Percentiles rank a stretch among this genome's conserved stretches.
phyloP scores from a whole-genome alignment of 1,140 invertebrate genomes.

The Orchesella cincta region DNA sequence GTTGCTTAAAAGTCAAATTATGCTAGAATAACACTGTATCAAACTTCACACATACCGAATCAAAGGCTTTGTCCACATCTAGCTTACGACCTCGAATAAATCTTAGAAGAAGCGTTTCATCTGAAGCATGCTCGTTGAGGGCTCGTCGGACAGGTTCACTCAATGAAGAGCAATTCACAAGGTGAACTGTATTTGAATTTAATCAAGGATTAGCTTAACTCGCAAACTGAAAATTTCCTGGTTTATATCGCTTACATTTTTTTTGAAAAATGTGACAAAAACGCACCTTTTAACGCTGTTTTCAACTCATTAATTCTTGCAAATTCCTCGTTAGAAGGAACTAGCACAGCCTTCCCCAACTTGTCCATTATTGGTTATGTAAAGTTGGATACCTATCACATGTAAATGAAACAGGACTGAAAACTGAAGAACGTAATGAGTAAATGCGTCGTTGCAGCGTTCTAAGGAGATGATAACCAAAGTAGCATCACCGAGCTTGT shows the following conservation, averaged over 20 bases:
- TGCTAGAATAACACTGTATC: no score
- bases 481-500: no score
- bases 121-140: not conserved
- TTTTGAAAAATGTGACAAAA: not conserved
- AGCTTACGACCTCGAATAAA: slow-evolving; percentile 1
- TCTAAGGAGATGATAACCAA: no score
- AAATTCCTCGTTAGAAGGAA: not conserved
- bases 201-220: not conserved
- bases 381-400: no score
- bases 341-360: no score
- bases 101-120: not conserved
- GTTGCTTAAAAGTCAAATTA: not conserved
- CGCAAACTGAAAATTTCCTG: no score
- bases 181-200: not conserved
- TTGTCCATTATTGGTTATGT: no score
- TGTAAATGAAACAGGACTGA: no score
- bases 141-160: slow-evolving; percentile 8
- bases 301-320: not conserved
- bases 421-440: no score
- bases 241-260: no score
- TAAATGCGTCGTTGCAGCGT: no score
- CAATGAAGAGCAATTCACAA: not conserved
- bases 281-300: not conserved
- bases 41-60: not conserved
- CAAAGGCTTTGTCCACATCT: not conserved